Conservation (phyloP, 2,888 invertebrate genomes). For the Macrosiphum euphorbiae region DNA sequence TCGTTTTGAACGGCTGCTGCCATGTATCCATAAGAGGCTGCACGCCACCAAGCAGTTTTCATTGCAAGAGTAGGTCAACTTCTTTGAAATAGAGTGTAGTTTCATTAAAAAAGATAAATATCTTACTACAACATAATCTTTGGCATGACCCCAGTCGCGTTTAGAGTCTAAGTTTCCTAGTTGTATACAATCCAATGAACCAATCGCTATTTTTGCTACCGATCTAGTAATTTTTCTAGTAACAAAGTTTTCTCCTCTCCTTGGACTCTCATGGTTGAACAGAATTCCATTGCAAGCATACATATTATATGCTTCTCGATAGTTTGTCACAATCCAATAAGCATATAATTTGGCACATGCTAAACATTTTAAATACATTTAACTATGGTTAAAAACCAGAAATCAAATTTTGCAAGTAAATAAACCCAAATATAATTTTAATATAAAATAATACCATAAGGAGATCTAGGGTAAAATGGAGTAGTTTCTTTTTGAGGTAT, state of each 20-base stretch:
- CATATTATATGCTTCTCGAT: conserved; percentile 94
- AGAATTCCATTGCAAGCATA: conserved; percentile 96
- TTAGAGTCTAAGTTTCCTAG: conserved; percentile 95
- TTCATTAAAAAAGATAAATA: background rate
- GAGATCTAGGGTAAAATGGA: conserved; percentile 95
- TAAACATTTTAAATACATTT: conserved; percentile 70
- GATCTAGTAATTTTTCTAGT: conserved; percentile 97
- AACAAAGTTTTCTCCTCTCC: conserved; percentile 97
- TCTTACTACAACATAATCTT: conserved; percentile 91
- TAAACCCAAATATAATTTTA: background rate
- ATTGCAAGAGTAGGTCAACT: no score
- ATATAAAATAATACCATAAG: conserved; percentile 81
- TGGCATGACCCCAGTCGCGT: conserved; percentile 98
- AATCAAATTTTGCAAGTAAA: background rate
- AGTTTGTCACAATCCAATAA: conserved; percentile 96
- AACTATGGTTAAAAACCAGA: background rate
- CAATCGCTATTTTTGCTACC: conserved; percentile 95
- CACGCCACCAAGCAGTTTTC: no score
- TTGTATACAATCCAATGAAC: conserved; percentile 86
- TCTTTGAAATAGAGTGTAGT: background rate
- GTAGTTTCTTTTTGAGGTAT: conserved; percentile 95
- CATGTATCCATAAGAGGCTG: no score
- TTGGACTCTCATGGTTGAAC: conserved; percentile 96
- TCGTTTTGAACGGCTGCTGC: no score
- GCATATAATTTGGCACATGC: conserved; percentile 96